These are phyloP conservation scores for Nephotettix cincticeps DNA, from an alignment of 1,140 invertebrate species.

Conservation along the genomic window DNA sequence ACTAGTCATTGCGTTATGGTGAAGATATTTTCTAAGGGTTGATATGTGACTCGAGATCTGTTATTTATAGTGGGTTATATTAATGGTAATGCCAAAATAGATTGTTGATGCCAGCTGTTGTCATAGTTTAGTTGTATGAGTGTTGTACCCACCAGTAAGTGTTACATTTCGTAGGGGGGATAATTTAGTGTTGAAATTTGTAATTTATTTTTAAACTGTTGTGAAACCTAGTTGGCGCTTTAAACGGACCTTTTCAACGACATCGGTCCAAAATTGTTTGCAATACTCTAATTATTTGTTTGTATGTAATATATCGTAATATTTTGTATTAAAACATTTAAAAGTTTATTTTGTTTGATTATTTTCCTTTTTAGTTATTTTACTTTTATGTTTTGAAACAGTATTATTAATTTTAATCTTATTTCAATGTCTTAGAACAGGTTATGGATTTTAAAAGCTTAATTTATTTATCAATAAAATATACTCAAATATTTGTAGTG, in stretches of 20 bases:
- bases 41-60: constrained; percentile 15
- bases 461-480: too few relatives aligned
- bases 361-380: constrained; percentile 11
- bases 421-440: too few relatives aligned
- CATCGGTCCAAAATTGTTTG: constrained; percentile 13
- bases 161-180: constrained; percentile 15
- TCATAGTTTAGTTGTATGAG: constrained; percentile 18
- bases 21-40: constrained; percentile 13
- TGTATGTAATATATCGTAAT: constrained; percentile 1
- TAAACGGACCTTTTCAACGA: background rate
- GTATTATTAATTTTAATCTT: too few relatives aligned
- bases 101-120: constrained; percentile 14
- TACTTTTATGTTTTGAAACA: background rate
- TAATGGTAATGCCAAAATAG: constrained; percentile 20
- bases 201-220: constrained; percentile 19
- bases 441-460: too few relatives aligned
- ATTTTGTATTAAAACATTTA: constrained; percentile 21
- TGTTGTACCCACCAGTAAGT: constrained; percentile 16
- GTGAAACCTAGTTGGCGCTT: constrained; percentile 13
- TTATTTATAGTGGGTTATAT: constrained; percentile 21
- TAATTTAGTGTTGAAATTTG: constrained; percentile 17
- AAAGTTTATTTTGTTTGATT: background rate
- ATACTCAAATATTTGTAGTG: too few relatives aligned
- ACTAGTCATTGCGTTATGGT: constrained; percentile 20
- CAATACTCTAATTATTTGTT: constrained; percentile 20